Evolutionary conservation across 2,888 invertebrate genomes (phyloP).

Genomic region (Meghimatium bilineatum): DNA sequence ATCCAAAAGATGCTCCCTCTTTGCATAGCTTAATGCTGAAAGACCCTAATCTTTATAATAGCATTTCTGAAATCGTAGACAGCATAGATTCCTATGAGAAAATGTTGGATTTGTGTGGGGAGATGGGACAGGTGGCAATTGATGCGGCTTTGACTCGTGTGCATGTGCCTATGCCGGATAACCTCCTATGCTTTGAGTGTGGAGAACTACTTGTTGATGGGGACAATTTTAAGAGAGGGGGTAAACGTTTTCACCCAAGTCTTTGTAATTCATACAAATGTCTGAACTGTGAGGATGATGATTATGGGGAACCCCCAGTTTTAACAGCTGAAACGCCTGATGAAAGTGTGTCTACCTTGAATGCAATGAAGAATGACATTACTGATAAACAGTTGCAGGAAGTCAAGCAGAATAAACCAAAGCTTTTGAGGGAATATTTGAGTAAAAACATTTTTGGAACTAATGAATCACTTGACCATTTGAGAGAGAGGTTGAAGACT

Average conservation of each 20-base stretch:
- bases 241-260: slow-evolving; percentile 11
- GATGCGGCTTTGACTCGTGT: slow-evolving; percentile 40
- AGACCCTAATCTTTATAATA: slow-evolving; percentile 37
- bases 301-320: slow-evolving; percentile 42
- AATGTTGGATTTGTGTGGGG: slow-evolving; percentile 47
- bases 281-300: slow-evolving; percentile 40
- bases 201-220: slow-evolving; percentile 45
- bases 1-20: slow-evolving; percentile 27
- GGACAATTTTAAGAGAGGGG: slow-evolving; percentile 34
- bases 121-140: slow-evolving; percentile 36
- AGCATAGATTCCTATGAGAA: slow-evolving; percentile 47
- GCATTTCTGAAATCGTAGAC: slow-evolving; percentile 46
- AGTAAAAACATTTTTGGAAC: slow-evolving; percentile 30
- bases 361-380: not conserved
- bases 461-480: slow-evolving; percentile 33
- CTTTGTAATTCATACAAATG: slow-evolving; percentile 37
- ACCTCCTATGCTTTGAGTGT: slow-evolving; percentile 45
- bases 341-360: too few species aligned
- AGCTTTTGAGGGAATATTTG: not conserved
- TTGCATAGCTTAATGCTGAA: slow-evolving; percentile 40
- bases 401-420: not conserved
- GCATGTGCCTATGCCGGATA: slow-evolving; percentile 31
- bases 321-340: slow-evolving; percentile 22
- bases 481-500: slow-evolving; percentile 23
- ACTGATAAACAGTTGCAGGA: not conserved